Base-by-base conservation (phyloP, 2,113 vertebrate species). In the Chrysemys picta region DNA sequence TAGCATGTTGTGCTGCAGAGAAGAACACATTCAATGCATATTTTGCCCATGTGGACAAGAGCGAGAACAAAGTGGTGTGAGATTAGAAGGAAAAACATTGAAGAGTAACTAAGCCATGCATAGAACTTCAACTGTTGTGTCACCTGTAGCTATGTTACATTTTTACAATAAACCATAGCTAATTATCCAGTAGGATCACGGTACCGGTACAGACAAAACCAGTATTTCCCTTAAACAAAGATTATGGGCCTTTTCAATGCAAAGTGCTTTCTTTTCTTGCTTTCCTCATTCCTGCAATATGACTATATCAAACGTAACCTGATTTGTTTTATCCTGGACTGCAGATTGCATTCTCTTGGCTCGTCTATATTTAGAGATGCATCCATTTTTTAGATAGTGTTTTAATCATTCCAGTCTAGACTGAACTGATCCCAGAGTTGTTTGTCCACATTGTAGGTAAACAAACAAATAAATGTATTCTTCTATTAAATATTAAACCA, bases 401-500 rank as follows among this genome's bases (percentile, higher is more conserved):
- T 96, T 83, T 42, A 57, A 59, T 90, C 89, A 62, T 85, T 82
- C 84, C 59, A 76, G 78, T 90, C 84, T 52, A 76, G 72, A 82
- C 82, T 59, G 93, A 72, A 85, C 83, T 88, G 93, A 90, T 89
- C 90, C 83, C 93, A 29, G 90, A 88, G 90, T 88, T 81, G 59
- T 62, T 85, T 91, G 92, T 92, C 84, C 86, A 93, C 87, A 69
- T n/a, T 93, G 75, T 14, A 1, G 16, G 88, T 56, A 84, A 97
- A 94, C 88, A 96, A 97, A 96, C 87, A 87, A 97, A 94, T 81
- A 87, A 87, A 90, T 42, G 57, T 87, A 53, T 87, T 83, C 88
- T 94, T 83, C 86, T 59, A 87, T 93, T 97, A 97, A 97, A 94
- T 96, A 96, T 96, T 96, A 93, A 89, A 56, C 80, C 90, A 80